Base-by-base conservation (phyloP, 1,140 invertebrate species). In the Micrasema minimum region DNA sequence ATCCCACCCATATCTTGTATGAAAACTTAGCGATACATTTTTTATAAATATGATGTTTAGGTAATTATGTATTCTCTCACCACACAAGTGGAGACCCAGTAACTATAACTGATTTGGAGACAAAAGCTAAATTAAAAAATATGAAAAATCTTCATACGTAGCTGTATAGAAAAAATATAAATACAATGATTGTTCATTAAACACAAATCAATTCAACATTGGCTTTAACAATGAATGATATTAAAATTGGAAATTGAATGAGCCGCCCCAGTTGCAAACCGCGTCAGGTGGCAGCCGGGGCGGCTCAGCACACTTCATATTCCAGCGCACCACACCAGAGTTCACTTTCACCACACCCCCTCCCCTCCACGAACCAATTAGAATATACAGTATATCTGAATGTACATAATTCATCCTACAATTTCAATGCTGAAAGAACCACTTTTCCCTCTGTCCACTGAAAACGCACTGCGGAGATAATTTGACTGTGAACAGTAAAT, bases 251-350 rank as follows among this genome's bases (percentile, higher is more conserved):
- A 61, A 69, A 46, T 71, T 75, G n/a, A 66, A 50, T 43, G 22
- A 51, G n/a, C 26, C 11, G 73, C 73, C 73, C 73, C 69, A 72
- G 73, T 59, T 50, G 59, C 20, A 12, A 18, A 14, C 2, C 20
- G 37, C n/a, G 23, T 11, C 46, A 10, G 9, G 10, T 16, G 35
- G 37, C 62, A 62, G 70, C 72, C 70, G 72, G 72, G 72, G 72
- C 72, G 9, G 12, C 14, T 41, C 66, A 64, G 64, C 53, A 69
- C 12, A 38, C 41, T 51, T 51, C 46, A 70, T 62, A 65, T 66
- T 74, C 72, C 68, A 71, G 69, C 71, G 71, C 57, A 74, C 71
- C 68, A 71, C 71, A 70, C 66, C 67, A 74, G 61, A 64, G 68
- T 74, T 65, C 72, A 73, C 55, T 59, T 69, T 48, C 23, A 16